Evolutionary conservation across 1,140 invertebrate genomes (phyloP).

Genomic region (Luehdorfia chinensis): DNA sequence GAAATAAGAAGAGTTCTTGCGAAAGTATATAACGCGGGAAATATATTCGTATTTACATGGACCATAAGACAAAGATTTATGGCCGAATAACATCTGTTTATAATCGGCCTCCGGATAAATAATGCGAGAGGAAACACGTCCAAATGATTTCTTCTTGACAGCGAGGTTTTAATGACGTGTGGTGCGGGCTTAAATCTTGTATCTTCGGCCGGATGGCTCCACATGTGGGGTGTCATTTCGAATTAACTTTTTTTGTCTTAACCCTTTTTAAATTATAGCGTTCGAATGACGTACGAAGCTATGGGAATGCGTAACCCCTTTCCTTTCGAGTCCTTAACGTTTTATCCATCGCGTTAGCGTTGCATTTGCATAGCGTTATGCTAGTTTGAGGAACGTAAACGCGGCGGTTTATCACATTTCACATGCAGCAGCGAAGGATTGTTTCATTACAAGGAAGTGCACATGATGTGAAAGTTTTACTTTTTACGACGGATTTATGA

Average conservation of each 20-base stretch:
- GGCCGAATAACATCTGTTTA: constrained; percentile 59
- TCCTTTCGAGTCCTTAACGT: background rate
- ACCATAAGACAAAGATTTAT: constrained; percentile 57
- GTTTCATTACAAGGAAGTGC: constrained; percentile 15
- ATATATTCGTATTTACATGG: too few relatives aligned
- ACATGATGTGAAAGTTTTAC: constrained; percentile 15
- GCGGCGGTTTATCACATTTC: constrained; percentile 10
- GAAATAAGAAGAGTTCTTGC: too few relatives aligned
- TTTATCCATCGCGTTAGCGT: constrained; percentile 4
- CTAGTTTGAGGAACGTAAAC: constrained; percentile 11
- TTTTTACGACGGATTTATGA: constrained; percentile 14
- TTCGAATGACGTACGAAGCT: constrained; percentile 42
- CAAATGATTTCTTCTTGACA: constrained; percentile 51
- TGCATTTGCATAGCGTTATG: constrained; percentile 16
- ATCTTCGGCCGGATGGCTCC: constrained; percentile 53
- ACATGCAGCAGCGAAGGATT: background rate
- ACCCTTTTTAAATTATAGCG: constrained; percentile 63
- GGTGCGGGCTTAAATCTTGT: constrained; percentile 39
- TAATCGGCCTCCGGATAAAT: constrained; percentile 58
- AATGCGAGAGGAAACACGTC: constrained; percentile 51
- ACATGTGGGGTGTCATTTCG: constrained; percentile 67
- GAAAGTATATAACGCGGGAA: too few relatives aligned
- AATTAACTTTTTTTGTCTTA: constrained; percentile 63
- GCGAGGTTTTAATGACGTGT: constrained; percentile 54
- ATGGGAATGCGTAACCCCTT: constrained; percentile 55